Evolutionary conservation across 2,888 invertebrate genomes (phyloP), one percentile per base, ranked within the genome.

Genomic region (Gasteruption jaculator): DNA sequence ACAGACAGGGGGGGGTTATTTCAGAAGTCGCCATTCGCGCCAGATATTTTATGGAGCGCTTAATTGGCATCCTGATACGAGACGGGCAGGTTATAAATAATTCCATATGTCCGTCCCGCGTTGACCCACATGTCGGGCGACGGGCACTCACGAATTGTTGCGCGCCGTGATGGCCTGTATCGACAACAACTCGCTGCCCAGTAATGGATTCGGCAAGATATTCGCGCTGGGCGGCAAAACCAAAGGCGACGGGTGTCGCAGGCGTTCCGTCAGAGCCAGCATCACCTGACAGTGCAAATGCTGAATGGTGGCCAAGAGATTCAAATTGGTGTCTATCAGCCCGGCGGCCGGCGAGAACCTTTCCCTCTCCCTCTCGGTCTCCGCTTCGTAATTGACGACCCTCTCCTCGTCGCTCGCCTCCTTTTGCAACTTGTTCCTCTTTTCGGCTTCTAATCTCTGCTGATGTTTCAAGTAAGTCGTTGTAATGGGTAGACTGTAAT

Each of bases 391-490:
- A 72, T 75, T 72, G 67, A 73, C 12, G 32, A 73, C 71, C 69
- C 70, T 73, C 70, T 74, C 71, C 71, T 64, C 71, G 68, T 72
- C 46, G n/a, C 31, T 38, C 60, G 63, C 60, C 68, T 34, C 41
- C n/a, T n/a, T n/a, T n/a, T n/a, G n/a, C n/a, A n/a, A n/a, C n/a
- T n/a, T n/a, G 77, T 59, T 79, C 77, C 65, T 81, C 78, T 61
- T 76, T 71, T 56, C 81, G 32, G 38, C 52, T 71, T 42, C 82
- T 71, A 88, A 75, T 68, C 78, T 85, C 65, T 86, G 77, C 76
- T 89, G 88, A 62, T 88, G 82, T 68, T 88, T 89, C 71, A 92
- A 75, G 73, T 91, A 91, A 22, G 90, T 87, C 38, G 91, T 90
- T 33, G 91, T 92, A 55, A 91, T 91, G 32, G 92, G 91, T 60